Percentiles rank a stretch among this genome's conserved stretches.
Evolutionary conservation across 2,888 invertebrate genomes (phyloP).

Genomic region (Anorthoa munda): DNA sequence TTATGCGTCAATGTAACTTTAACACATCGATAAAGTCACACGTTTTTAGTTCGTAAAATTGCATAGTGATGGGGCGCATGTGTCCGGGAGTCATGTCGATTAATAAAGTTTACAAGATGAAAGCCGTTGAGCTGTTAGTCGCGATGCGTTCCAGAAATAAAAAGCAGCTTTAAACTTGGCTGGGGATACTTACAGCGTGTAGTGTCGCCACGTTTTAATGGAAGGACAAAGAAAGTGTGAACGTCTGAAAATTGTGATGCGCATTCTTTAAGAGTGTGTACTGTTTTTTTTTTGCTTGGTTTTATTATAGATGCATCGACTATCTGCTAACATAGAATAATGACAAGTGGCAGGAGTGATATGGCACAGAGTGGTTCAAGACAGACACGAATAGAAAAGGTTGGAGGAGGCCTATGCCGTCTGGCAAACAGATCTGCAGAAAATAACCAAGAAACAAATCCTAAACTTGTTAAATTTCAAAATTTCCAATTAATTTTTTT

Average conservation of each 20-base stretch:
- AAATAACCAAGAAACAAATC: too few species aligned
- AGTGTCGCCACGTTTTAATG: constrained; percentile 63
- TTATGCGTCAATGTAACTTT: constrained; percentile 67
- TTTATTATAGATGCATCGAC: not conserved
- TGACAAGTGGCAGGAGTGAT: not conserved
- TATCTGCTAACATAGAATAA: not conserved
- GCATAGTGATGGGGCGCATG: constrained; percentile 75
- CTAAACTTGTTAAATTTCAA: too few species aligned
- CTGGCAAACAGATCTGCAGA: too few species aligned
- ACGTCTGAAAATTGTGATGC: constrained; percentile 9
- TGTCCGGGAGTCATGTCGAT: constrained; percentile 88
- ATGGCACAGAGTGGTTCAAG: too few species aligned
- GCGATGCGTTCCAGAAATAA: constrained; percentile 89
- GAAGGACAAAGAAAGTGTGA: constrained; percentile 35
- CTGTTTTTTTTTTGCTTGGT: not conserved
- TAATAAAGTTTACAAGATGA: constrained; percentile 91
- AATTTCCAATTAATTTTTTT: too few species aligned
- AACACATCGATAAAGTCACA: constrained; percentile 51
- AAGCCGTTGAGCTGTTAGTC: constrained; percentile 87
- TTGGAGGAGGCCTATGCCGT: too few species aligned
- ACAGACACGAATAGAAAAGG: too few species aligned
- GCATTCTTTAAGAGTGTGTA: not conserved
- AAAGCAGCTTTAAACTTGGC: constrained; percentile 86
- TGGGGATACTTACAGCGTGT: constrained; percentile 82
- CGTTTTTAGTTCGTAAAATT: constrained; percentile 39